Evolutionary conservation across 92 coral and sea anemone species (phyloP), one percentile per base, ranked within the genome.

Genomic region (Bergia sp.): DNA sequence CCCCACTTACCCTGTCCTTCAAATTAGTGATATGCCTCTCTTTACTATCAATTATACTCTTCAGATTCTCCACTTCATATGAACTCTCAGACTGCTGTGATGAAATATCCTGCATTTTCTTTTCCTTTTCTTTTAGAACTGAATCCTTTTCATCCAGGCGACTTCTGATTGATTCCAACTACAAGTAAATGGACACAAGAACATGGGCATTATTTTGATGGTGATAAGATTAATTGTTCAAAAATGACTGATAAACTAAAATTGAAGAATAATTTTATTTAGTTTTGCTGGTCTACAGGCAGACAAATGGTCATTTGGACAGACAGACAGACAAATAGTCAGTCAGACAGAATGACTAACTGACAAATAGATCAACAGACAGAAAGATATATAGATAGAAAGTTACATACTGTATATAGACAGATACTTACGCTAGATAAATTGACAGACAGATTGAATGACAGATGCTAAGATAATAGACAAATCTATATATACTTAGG

Each of bases 71-170:
- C 57, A 95, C 96, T 23, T 96, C 97, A 71, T 91, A 96, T 0
- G 96, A 95, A 86, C 91, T 95, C 86, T 95, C 98, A 13, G 94
- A 92, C 57, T 97, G 99, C 69, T 95, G 95, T 38, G 99, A 95
- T 0, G 96, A 91, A 91, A 97, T 93, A 38, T 93, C 89, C 18
- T 90, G 85, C 69, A 97, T 89, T 88, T 89, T 91, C 81, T 93
- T 95, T 69, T 97, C 98, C 86, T 95, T 95, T 23, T 92, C 94
- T 82, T 94, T 96, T 13, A 97, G 77, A 21, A 86, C 77, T 21
- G 90, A 91, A 37, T 97, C 99, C 57, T 94, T 95, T 41, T 94
- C 97, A 85, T 95, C 99, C 58, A 97, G 86, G 21, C 99, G 96
- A 57, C 67, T 81, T 67, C 98, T 93, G 69, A 97, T 69, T 10